These are phyloP conservation scores for Eueides isabella DNA, from an alignment of 1,140 invertebrate species.

Conservation along the genomic window DNA sequence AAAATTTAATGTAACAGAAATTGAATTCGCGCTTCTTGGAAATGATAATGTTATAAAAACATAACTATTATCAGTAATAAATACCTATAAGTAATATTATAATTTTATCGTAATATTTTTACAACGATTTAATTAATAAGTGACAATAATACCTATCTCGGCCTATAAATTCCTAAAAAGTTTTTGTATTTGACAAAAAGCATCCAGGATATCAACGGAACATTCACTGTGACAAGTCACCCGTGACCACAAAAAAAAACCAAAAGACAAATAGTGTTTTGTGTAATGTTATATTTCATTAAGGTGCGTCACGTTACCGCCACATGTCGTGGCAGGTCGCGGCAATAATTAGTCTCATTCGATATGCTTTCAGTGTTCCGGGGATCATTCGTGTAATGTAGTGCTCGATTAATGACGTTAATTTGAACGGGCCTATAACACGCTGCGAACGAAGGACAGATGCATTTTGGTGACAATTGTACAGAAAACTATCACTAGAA, in stretches of 20 bases:
- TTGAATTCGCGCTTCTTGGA: too few relatives aligned
- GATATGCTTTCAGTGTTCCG: slow-evolving; percentile 63
- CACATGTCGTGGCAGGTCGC: slow-evolving; percentile 63
- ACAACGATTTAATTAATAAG: too few relatives aligned
- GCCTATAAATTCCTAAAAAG: neutral
- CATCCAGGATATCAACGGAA: slow-evolving; percentile 12
- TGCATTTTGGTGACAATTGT: neutral
- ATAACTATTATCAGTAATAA: too few relatives aligned
- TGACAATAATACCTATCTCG: neutral
- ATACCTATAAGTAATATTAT: too few relatives aligned
- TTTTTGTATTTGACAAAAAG: neutral
- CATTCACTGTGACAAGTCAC: slow-evolving; percentile 22
- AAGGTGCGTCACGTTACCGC: slow-evolving; percentile 44
- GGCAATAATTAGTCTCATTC: slow-evolving; percentile 66
- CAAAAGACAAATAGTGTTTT: slow-evolving; percentile 36
- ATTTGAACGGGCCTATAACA: slow-evolving; percentile 18
- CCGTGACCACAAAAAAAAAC: slow-evolving; percentile 27
- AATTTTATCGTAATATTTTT: too few relatives aligned
- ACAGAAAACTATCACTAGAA: neutral
- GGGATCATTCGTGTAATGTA: slow-evolving; percentile 37
- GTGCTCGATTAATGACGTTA: slow-evolving; percentile 33
- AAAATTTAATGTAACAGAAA: too few relatives aligned
- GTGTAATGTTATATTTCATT: slow-evolving; percentile 40
- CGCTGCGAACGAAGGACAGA: slow-evolving; percentile 16
- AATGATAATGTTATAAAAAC: too few relatives aligned